A percentile compares a stretch with the other conserved stretches of the same genome.
phyloP scores from a whole-genome alignment of 2,888 invertebrate species.

The Drosophila paramelanica region DNA sequence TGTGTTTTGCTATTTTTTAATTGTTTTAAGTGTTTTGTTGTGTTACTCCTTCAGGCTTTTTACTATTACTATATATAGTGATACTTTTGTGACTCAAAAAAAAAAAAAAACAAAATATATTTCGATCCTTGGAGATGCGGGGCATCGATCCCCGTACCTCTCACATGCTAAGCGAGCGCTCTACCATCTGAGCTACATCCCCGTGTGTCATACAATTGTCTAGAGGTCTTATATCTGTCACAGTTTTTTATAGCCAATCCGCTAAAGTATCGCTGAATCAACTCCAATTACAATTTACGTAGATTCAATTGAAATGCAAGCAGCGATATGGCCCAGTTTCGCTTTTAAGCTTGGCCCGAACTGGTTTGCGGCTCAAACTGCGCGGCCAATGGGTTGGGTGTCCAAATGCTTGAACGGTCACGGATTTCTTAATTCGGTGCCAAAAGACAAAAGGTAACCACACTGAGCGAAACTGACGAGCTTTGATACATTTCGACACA shows the following conservation, averaged over 20 bases:
- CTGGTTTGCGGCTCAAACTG: constrained; percentile 60
- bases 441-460: not conserved
- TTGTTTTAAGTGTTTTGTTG: constrained; percentile 83
- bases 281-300: constrained; percentile 39
- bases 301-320: constrained; percentile 59
- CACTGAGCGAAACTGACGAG: not conserved
- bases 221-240: constrained; percentile 26
- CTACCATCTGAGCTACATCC: constrained; percentile 85
- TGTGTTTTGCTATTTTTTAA: constrained; percentile 83
- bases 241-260: constrained; percentile 4
- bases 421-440: not conserved
- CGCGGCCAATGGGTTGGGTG: constrained; percentile 4
- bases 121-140: constrained; percentile 82
- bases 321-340: constrained; percentile 33
- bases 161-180: constrained; percentile 85
- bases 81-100: not conserved
- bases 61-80: constrained; percentile 4
- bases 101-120: constrained; percentile 18
- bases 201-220: constrained; percentile 45
- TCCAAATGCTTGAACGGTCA: not conserved
- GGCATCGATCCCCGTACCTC: constrained; percentile 85
- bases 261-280: constrained; percentile 6
- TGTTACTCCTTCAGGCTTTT: constrained; percentile 26
- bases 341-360: constrained; percentile 37
- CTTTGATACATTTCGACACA: too few relatives aligned